Evolutionary conservation across 2,888 invertebrate species (phyloP).

Genomic region (Oscheius myriophilus): DNA sequence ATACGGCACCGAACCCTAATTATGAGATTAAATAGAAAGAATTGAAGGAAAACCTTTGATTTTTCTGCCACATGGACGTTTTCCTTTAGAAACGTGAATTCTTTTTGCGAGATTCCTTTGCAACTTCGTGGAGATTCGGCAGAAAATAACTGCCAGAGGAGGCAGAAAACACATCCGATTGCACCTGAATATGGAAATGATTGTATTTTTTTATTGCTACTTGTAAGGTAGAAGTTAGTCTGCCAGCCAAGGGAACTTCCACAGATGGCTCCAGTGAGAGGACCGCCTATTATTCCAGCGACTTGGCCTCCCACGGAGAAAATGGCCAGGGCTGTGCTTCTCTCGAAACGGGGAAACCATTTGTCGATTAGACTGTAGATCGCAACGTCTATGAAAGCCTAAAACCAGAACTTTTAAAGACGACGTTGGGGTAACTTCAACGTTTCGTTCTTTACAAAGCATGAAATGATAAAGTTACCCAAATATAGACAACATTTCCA

Average conservation of each 20-base stretch:
- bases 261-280: conserved; percentile 10
- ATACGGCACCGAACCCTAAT: conserved; percentile 16
- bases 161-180: conserved; percentile 8
- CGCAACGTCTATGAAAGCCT: conserved; percentile 23
- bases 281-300: conserved; percentile 20
- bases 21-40: neutral
- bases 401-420: too few relatives aligned
- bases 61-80: conserved; percentile 24
- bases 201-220: neutral
- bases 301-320: conserved; percentile 24
- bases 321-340: neutral
- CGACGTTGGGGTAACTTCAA: too few relatives aligned
- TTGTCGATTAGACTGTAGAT: conserved; percentile 21
- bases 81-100: conserved; percentile 15
- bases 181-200: neutral
- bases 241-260: conserved; percentile 12
- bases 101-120: conserved; percentile 6
- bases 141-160: conserved; percentile 15
- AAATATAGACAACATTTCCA: too few relatives aligned
- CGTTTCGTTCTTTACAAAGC: too few relatives aligned
- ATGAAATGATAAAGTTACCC: too few relatives aligned
- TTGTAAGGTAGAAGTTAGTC: conserved; percentile 12
- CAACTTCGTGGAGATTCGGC: conserved; percentile 14
- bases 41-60: neutral
- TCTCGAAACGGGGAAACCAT: conserved; percentile 17